A percentile compares a stretch with the other conserved stretches of the same genome.
Conservation (phyloP, 2,113 vertebrate genomes). For the Vidua chalybeata region DNA sequence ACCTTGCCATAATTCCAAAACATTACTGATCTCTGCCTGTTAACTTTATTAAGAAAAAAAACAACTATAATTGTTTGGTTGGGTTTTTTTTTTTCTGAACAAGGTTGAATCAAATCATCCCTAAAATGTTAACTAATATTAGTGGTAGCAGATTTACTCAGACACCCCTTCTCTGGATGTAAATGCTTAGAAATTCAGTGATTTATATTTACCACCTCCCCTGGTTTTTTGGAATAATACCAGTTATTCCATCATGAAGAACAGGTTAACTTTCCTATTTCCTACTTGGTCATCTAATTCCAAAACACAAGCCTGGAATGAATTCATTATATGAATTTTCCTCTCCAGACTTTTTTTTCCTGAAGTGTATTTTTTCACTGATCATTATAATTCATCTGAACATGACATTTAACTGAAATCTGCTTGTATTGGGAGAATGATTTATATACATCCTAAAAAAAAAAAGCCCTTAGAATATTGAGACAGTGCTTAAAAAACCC, state of each 20-base stretch:
- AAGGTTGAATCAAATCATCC: background rate
- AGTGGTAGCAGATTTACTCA: background rate
- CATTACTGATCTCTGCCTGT: background rate
- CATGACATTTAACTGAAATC: constrained; percentile 23
- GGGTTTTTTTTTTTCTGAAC: background rate
- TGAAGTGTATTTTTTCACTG: background rate
- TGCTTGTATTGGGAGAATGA: constrained; percentile 2
- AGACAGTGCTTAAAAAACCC: background rate
- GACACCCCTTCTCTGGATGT: background rate
- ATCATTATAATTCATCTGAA: constrained; percentile 46
- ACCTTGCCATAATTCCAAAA: background rate
- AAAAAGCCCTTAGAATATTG: background rate
- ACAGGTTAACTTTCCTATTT: background rate
- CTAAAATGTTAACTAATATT: background rate
- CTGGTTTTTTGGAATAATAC: background rate
- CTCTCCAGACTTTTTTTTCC: background rate
- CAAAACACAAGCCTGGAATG: background rate
- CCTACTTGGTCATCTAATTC: background rate
- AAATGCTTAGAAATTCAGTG: background rate
- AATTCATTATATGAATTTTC: constrained; percentile 31
- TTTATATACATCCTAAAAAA: background rate
- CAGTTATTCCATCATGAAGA: background rate
- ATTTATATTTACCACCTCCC: background rate
- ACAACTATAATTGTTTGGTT: background rate
- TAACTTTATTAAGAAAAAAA: background rate